Conservation (phyloP, 2,888 invertebrate species). For the Drosophila fungiperda region DNA sequence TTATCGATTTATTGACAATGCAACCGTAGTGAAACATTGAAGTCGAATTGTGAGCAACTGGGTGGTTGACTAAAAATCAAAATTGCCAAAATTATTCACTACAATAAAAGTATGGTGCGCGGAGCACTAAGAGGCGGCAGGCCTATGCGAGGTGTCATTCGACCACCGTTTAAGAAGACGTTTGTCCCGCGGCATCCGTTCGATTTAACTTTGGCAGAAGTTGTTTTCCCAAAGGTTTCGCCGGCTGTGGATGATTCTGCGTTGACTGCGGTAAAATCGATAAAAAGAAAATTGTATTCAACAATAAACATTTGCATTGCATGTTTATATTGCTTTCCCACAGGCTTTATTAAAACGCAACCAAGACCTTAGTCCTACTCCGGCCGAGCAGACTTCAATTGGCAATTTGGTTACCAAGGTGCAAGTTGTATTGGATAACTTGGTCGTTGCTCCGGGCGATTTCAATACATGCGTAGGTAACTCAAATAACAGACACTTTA, state of each 20-base stretch:
- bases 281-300: conserved; percentile 13
- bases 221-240: conserved; percentile 93
- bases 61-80: conserved; percentile 17
- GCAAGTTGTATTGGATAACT: conserved; percentile 96
- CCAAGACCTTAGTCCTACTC: conserved; percentile 95
- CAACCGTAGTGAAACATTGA: conserved; percentile 13
- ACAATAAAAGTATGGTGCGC: conserved; percentile 88
- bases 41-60: conserved; percentile 7
- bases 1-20: conserved; percentile 6
- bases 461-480: conserved; percentile 97
- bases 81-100: conserved; percentile 58
- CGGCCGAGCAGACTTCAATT: conserved; percentile 96
- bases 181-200: conserved; percentile 93
- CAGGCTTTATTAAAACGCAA: conserved; percentile 96
- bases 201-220: conserved; percentile 94
- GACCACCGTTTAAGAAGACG: conserved; percentile 88
- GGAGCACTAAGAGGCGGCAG: conserved; percentile 89
- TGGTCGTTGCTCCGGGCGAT: conserved; percentile 96
- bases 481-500: not conserved
- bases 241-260: conserved; percentile 93
- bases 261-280: conserved; percentile 89
- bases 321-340: conserved; percentile 2
- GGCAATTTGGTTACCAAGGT: conserved; percentile 97
- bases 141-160: conserved; percentile 88
- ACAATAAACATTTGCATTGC: not conserved